Evolutionary conservation across 1,140 invertebrate species (phyloP).

Genomic region (Hypsibius dujardini): DNA sequence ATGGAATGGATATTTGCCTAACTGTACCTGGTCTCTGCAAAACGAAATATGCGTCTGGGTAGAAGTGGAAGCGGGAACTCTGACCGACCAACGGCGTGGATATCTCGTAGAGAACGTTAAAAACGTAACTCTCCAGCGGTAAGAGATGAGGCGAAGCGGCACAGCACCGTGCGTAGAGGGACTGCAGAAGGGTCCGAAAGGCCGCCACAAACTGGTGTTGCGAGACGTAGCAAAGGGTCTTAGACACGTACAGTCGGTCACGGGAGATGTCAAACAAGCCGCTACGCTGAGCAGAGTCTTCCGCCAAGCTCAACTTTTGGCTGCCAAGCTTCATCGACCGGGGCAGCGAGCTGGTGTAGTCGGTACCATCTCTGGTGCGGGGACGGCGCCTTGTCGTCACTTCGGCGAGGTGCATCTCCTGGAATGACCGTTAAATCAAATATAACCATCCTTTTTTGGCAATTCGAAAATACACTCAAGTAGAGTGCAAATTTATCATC

Average conservation of each 20-base stretch:
- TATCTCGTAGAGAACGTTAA: constrained; percentile 84
- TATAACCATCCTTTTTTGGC: constrained; percentile 16
- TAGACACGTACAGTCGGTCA: constrained; percentile 80
- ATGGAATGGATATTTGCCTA: too few species aligned
- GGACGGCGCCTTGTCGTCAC: constrained; percentile 46
- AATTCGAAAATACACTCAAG: constrained; percentile 21
- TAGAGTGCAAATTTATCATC: too few species aligned
- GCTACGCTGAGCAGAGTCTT: constrained; percentile 44
- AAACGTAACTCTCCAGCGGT: constrained; percentile 71
- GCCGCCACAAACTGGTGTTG: constrained; percentile 67
- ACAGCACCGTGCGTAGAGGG: constrained; percentile 26
- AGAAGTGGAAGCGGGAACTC: constrained; percentile 55
- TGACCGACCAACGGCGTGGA: constrained; percentile 67
- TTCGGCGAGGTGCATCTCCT: constrained; percentile 78
- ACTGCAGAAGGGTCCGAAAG: constrained; percentile 44
- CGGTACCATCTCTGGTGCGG: background rate
- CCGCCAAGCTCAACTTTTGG: constrained; percentile 41
- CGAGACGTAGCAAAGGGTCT: constrained; percentile 77
- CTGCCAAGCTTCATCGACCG: constrained; percentile 67
- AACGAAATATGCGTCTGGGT: constrained; percentile 32
- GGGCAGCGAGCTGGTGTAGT: constrained; percentile 53
- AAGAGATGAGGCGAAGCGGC: constrained; percentile 34
- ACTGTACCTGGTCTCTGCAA: constrained; percentile 39
- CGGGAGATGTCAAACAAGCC: constrained; percentile 67
- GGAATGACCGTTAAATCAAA: constrained; percentile 25